These are phyloP conservation scores for Anarrhichthys ocellatus DNA, from an alignment of 2,113 vertebrate genomes.

Conservation along the genomic window DNA sequence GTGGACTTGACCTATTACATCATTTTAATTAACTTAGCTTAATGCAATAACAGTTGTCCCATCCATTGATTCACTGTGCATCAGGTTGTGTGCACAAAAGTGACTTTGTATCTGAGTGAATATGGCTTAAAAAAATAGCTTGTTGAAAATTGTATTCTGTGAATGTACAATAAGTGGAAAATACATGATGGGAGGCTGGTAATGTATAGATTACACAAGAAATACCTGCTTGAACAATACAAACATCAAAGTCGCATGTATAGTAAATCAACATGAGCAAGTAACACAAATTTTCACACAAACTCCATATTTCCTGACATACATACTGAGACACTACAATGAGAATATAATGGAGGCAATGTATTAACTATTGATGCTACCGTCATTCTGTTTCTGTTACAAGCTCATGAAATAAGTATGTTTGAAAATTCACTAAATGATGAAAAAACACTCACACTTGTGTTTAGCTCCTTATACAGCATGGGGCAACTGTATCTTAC, in stretches of 20 bases:
- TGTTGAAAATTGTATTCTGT: neutral
- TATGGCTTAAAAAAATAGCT: neutral
- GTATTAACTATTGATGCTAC: constrained; percentile 8
- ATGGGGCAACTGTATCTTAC: neutral
- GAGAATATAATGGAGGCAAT: neutral
- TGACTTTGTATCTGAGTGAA: neutral
- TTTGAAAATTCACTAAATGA: neutral
- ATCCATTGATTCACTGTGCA: neutral
- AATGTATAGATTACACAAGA: neutral
- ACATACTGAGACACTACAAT: neutral
- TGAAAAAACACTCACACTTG: neutral
- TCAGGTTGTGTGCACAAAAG: neutral
- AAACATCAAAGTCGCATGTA: neutral
- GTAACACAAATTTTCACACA: neutral
- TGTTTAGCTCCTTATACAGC: neutral
- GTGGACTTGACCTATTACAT: neutral
- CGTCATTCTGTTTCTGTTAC: neutral
- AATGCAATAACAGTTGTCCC: constrained; percentile 27
- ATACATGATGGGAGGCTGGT: neutral
- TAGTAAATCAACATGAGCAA: neutral
- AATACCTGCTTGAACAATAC: neutral
- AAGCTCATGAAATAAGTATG: neutral
- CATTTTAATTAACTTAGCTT: constrained; percentile 29
- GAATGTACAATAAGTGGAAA: neutral
- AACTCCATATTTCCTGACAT: neutral